Percentiles rank a stretch among this genome's conserved stretches.
These are phyloP conservation scores for Leucophenga maculata DNA, from an alignment of 2,888 invertebrate genomes.

Conservation along the genomic window DNA sequence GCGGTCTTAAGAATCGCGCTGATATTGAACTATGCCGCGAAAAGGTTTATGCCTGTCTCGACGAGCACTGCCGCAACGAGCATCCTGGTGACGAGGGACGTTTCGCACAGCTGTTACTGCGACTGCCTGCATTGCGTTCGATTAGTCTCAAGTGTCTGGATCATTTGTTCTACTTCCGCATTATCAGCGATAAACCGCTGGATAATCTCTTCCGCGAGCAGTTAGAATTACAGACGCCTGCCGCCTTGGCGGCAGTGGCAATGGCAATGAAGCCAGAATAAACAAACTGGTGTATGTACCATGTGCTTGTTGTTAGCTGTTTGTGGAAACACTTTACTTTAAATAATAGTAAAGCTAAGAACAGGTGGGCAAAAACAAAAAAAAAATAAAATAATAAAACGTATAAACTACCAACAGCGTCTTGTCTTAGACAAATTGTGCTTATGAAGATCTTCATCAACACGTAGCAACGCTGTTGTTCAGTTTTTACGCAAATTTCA, in stretches of 20 bases:
- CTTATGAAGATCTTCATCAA: too few relatives aligned
- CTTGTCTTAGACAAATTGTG: too few relatives aligned
- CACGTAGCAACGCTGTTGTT: too few relatives aligned
- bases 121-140: slow-evolving; percentile 90
- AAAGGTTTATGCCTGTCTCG: slow-evolving; percentile 94
- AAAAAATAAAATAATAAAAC: too few relatives aligned
- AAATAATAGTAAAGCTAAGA: slow-evolving; percentile 18
- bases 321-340: too few relatives aligned
- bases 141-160: slow-evolving; percentile 95
- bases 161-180: slow-evolving; percentile 93
- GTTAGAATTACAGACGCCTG: slow-evolving; percentile 77
- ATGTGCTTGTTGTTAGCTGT: too few relatives aligned
- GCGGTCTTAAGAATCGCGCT: slow-evolving; percentile 86
- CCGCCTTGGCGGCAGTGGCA: slow-evolving; percentile 59
- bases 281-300: too few relatives aligned
- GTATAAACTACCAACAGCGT: too few relatives aligned
- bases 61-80: slow-evolving; percentile 92
- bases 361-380: neutral
- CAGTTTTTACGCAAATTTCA: too few relatives aligned
- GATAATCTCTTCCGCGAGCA: slow-evolving; percentile 88
- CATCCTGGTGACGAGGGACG: slow-evolving; percentile 94
- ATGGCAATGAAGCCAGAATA: slow-evolving; percentile 49
- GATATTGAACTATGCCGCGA: slow-evolving; percentile 91
- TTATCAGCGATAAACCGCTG: slow-evolving; percentile 89
- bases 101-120: slow-evolving; percentile 93